A percentile compares a stretch with the other conserved stretches of the same genome.
phyloP scores from a whole-genome alignment of 1,140 invertebrate species.

The Brachionus asplanchnoidis region DNA sequence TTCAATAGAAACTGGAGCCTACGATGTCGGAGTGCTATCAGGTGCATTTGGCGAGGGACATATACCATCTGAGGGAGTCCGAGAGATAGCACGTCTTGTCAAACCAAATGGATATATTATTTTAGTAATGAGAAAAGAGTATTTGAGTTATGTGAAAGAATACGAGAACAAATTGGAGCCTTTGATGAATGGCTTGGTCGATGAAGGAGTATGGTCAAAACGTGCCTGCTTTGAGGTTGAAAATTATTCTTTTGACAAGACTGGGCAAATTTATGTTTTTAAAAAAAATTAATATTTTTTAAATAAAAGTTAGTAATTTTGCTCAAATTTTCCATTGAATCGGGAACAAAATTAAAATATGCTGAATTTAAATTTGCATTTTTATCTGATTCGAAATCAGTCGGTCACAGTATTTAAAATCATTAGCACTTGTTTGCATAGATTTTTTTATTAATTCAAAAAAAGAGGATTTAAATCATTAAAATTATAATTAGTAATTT shows the following conservation, averaged over 20 bases:
- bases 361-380: background rate
- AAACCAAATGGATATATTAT: constrained; percentile 54
- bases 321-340: background rate
- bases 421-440: background rate
- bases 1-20: constrained; percentile 47
- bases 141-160: constrained; percentile 47
- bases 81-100: constrained; percentile 56
- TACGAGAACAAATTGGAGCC: constrained; percentile 48
- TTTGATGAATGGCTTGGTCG: constrained; percentile 45
- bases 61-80: constrained; percentile 54
- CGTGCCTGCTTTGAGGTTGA: constrained; percentile 40
- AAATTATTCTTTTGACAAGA: constrained; percentile 51
- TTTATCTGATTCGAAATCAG: background rate
- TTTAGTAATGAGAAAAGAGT: constrained; percentile 51
- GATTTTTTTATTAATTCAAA: background rate
- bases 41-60: constrained; percentile 60
- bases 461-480: background rate
- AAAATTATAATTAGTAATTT: background rate
- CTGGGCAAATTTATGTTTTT: constrained; percentile 48
- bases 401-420: background rate
- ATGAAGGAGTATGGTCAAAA: constrained; percentile 45
- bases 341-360: background rate
- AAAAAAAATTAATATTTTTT: constrained; percentile 5
- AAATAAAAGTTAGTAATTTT: background rate
- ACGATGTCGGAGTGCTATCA: constrained; percentile 52